Evolutionary conservation across 2,797 vertebrate genomes (phyloP).

Genomic region (Xyrichtys novacula): DNA sequence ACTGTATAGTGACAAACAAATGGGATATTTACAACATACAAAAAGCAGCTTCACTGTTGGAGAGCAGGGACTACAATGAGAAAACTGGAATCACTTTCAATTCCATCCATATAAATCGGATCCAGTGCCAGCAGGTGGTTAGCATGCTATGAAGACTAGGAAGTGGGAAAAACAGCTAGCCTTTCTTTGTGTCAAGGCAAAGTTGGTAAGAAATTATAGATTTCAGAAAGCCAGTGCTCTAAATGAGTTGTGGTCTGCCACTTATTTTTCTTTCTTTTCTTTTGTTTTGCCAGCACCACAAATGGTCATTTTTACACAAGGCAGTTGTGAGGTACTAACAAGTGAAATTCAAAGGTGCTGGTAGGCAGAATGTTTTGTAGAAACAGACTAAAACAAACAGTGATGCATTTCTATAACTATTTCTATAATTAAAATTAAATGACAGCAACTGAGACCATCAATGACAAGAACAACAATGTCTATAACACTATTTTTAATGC

Average conservation of each 20-base stretch:
- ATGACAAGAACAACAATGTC: too few species aligned
- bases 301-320: conserved; percentile 9
- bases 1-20: neutral
- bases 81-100: neutral
- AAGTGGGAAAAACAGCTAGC: neutral
- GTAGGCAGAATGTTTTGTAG: too few species aligned
- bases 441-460: too few species aligned
- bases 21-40: neutral
- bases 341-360: neutral
- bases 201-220: conserved; percentile 25
- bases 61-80: neutral
- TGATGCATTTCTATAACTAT: too few species aligned
- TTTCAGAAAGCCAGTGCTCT: neutral
- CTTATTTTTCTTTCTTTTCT: too few species aligned
- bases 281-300: neutral
- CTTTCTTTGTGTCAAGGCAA: neutral
- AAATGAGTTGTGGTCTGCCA: neutral
- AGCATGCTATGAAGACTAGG: neutral
- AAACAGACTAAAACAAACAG: too few species aligned
- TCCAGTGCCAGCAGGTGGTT: neutral
- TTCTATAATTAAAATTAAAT: too few species aligned
- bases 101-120: neutral
- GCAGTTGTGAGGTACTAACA: conserved; percentile 20
- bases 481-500: too few species aligned
- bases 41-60: neutral